Evolutionary conservation across 2,888 invertebrate species (phyloP).

Genomic region (Amiota minor): DNA sequence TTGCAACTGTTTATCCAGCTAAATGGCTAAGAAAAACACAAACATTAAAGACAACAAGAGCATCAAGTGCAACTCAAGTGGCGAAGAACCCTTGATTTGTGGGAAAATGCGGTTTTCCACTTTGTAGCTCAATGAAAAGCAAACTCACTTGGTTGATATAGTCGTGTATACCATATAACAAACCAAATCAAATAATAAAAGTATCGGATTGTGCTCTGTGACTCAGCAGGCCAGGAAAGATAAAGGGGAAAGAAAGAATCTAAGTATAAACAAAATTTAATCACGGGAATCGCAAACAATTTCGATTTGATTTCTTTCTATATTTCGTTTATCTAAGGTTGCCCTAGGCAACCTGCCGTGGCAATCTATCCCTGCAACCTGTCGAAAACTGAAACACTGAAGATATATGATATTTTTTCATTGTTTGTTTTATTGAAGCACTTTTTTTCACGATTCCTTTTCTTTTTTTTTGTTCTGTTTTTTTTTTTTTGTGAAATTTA

Average conservation of each 20-base stretch:
- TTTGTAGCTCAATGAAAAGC: constrained; percentile 21
- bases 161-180: too few relatives aligned
- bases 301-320: constrained; percentile 19
- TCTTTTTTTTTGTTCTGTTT: constrained; percentile 24
- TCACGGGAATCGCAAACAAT: constrained; percentile 60
- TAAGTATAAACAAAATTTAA: constrained; percentile 45
- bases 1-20: background rate
- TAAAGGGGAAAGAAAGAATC: constrained; percentile 24
- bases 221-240: background rate
- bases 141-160: background rate
- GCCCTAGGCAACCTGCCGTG: constrained; percentile 49
- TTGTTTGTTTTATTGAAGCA: constrained; percentile 60
- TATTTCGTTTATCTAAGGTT: constrained; percentile 38
- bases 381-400: constrained; percentile 51
- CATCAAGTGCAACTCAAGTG: constrained; percentile 45
- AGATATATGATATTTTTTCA: constrained; percentile 68
- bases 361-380: constrained; percentile 45
- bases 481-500: constrained; percentile 60
- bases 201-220: constrained; percentile 52
- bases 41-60: constrained; percentile 32
- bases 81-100: constrained; percentile 34
- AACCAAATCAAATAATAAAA: constrained; percentile 55
- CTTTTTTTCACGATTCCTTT: constrained; percentile 33
- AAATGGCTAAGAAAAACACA: constrained; percentile 10
- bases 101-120: constrained; percentile 54